Percentiles rank a stretch among this genome's conserved stretches.
Conservation (phyloP, 2,888 invertebrate species). For the Eustalomyia histrio region DNA sequence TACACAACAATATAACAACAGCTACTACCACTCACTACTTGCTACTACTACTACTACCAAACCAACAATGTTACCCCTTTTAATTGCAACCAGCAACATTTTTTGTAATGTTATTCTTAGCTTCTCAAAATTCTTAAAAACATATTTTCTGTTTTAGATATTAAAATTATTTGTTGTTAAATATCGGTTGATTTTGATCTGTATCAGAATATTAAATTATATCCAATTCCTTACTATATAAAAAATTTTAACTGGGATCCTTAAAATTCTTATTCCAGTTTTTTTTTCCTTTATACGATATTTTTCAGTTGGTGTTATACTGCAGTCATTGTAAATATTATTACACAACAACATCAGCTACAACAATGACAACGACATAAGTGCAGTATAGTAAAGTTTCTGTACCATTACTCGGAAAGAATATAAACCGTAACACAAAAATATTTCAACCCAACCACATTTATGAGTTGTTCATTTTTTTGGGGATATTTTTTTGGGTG, state of each 20-base stretch:
- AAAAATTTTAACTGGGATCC: background rate
- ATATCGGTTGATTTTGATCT: too few relatives aligned
- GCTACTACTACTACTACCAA: too few relatives aligned
- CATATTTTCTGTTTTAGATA: too few relatives aligned
- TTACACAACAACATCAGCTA: conserved; percentile 53
- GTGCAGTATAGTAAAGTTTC: conserved; percentile 31
- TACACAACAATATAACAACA: conserved; percentile 24
- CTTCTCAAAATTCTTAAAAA: too few relatives aligned
- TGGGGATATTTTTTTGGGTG: background rate
- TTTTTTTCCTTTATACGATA: conserved; percentile 8
- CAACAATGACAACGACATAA: conserved; percentile 54
- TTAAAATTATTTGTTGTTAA: too few relatives aligned
- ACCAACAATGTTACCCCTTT: conserved; percentile 6
- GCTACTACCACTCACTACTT: conserved; percentile 29
- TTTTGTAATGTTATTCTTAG: too few relatives aligned
- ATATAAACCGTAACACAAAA: conserved; percentile 33
- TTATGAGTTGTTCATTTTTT: conserved; percentile 30
- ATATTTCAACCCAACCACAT: conserved; percentile 35
- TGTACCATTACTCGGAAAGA: conserved; percentile 34
- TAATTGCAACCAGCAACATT: background rate
- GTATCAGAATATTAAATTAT: too few relatives aligned
- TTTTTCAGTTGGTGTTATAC: conserved; percentile 27
- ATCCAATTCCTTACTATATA: too few relatives aligned
- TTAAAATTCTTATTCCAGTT: conserved; percentile 41
- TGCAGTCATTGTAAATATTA: conserved; percentile 66